Percentiles rank a stretch among this genome's conserved stretches.
Evolutionary conservation across 2,113 vertebrate genomes (phyloP).

Genomic region (Laticauda laticaudata): DNA sequence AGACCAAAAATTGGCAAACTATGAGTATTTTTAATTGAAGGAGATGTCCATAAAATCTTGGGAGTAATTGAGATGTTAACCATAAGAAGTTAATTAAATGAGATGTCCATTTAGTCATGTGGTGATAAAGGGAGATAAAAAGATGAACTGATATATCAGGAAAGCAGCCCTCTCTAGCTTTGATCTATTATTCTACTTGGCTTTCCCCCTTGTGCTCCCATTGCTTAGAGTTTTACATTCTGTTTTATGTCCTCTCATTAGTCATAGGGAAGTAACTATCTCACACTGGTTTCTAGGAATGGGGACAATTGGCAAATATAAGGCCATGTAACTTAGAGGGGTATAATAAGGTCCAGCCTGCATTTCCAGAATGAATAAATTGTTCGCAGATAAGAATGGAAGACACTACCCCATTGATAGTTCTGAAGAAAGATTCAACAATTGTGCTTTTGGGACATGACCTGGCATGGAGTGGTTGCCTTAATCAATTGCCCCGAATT

Average conservation of each 20-base stretch:
- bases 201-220: neutral
- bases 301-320: neutral
- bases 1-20: neutral
- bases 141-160: neutral
- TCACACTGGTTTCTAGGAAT: neutral
- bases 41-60: neutral
- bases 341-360: neutral
- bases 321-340: neutral
- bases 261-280: neutral
- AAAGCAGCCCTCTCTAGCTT: neutral
- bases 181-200: neutral
- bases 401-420: neutral
- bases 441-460: neutral
- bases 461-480: neutral
- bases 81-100: neutral
- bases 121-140: neutral
- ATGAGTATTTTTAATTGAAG: neutral
- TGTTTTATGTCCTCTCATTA: neutral
- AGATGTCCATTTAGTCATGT: neutral
- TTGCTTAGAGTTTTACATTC: neutral
- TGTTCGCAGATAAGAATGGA: neutral
- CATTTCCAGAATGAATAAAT: neutral
- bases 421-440: neutral
- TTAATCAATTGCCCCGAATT: neutral
- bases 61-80: neutral